phyloP scores from a whole-genome alignment of 2,113 vertebrate species.

The Scopus umbretta region DNA sequence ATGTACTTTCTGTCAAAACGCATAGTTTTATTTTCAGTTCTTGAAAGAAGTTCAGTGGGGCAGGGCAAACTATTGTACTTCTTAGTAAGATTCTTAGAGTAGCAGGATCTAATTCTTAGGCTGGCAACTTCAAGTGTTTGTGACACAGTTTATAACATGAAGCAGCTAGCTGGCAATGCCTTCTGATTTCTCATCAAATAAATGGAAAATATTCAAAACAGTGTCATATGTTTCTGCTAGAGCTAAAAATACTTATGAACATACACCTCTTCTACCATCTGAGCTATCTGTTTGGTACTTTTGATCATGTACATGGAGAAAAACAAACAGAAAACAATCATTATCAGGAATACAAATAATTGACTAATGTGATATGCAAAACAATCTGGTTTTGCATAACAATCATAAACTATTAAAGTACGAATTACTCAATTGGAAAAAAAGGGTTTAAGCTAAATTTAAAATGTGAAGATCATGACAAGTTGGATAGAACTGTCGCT shows the following conservation, averaged over 20 bases:
- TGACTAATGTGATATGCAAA: background rate
- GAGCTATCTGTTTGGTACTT: background rate
- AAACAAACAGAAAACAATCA: background rate
- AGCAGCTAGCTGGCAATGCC: background rate
- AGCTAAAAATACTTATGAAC: background rate
- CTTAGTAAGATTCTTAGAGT: background rate
- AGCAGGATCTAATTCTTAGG: background rate
- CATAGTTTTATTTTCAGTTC: background rate
- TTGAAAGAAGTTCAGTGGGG: background rate
- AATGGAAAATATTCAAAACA: background rate
- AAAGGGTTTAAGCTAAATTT: background rate
- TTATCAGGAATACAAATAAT: background rate
- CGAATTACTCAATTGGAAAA: background rate
- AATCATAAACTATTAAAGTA: background rate
- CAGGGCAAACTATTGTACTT: background rate
- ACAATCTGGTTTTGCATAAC: background rate
- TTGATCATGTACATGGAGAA: background rate
- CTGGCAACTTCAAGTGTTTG: background rate
- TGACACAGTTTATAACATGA: background rate
- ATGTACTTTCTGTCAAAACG: background rate
- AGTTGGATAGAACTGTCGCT: background rate
- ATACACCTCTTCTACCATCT: background rate
- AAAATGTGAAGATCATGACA: background rate
- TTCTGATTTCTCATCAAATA: constrained; percentile 1
- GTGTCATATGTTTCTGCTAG: background rate